These are phyloP conservation scores for Poicephalus meyeri DNA, from an alignment of 2,113 vertebrate species.

Conservation along the genomic window DNA sequence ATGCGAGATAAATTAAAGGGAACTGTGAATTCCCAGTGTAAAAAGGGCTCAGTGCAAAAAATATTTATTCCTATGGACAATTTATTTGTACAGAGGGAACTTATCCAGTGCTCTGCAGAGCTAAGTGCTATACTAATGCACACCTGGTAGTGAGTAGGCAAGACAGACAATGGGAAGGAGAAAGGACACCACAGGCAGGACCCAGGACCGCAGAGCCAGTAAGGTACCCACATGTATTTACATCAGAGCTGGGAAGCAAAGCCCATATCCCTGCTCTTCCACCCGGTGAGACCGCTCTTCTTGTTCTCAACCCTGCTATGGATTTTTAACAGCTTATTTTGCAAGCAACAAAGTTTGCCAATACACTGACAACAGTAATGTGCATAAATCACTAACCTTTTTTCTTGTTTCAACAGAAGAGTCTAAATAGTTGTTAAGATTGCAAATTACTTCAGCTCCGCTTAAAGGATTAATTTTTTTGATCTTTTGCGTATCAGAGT, in stretches of 20 bases:
- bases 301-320: background rate
- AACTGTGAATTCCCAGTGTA: background rate
- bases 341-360: background rate
- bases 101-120: background rate
- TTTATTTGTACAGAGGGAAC: background rate
- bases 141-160: background rate
- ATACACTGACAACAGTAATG: background rate
- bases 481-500: conserved; percentile 23
- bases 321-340: background rate
- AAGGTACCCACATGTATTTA: accelerated
- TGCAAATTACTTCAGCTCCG: conserved; percentile 33
- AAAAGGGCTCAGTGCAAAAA: background rate
- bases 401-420: conserved; percentile 5
- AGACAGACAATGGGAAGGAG: background rate
- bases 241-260: accelerated
- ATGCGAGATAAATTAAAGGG: background rate
- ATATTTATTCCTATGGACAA: background rate
- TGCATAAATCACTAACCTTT: background rate
- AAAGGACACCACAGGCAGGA: background rate
- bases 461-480: conserved; percentile 39
- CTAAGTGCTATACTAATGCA: background rate
- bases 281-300: background rate
- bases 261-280: background rate
- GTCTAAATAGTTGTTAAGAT: conserved; percentile 6
- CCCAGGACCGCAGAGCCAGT: background rate